Base-by-base conservation (phyloP, 2,797 vertebrate genomes). In the Protonibea diacanthus region DNA sequence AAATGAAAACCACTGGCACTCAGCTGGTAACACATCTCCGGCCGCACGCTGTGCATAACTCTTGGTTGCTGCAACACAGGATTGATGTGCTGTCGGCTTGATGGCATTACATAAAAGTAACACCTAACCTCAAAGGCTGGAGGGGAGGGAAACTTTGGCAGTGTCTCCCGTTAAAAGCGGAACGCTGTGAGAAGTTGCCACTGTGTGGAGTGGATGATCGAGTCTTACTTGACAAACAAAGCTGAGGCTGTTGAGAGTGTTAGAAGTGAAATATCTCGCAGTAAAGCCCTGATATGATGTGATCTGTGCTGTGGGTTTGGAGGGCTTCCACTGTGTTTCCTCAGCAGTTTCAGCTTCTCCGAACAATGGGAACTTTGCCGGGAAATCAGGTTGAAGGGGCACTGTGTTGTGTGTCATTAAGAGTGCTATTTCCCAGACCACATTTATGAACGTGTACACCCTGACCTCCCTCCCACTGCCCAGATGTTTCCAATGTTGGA, bases 401-500 rank as follows among this genome's bases (percentile, higher is more conserved):
- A 80, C 75, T 71, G 64, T 78, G 78, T 82, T 87, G 66, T 76
- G 75, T 91, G 90, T 89, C 76, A 82, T 79, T 80, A 71, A 77
- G 61, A 84, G 61, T 15, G 73, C 71, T 59, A 55, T 87, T 91
- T 90, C 92, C 89, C 85, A 91, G 86, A 83, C 80, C 83, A 71
- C 81, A 82, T 88, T 76, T 67, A 80, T 85, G 73, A 74, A 71
- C 76, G 80, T 71, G 82, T 78, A 60, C 80, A 63, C 47, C 80
- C 82, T 79, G 73, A 82, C 66, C 86, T 80, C 76, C 85, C 74
- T 81, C 80, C 88, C 84, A 63, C 88, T 56, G 27, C 78, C 84
- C 94, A 95, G 92, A 94, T 95, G 94, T 94, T 94, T 93, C 86
- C 87, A 93, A 89, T 94, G 88, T 70, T 88, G 82, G 66, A 69